Evolutionary conservation across 2,113 vertebrate species (phyloP), one percentile per base, ranked within the genome.

Genomic region (Xerus inauris): DNA sequence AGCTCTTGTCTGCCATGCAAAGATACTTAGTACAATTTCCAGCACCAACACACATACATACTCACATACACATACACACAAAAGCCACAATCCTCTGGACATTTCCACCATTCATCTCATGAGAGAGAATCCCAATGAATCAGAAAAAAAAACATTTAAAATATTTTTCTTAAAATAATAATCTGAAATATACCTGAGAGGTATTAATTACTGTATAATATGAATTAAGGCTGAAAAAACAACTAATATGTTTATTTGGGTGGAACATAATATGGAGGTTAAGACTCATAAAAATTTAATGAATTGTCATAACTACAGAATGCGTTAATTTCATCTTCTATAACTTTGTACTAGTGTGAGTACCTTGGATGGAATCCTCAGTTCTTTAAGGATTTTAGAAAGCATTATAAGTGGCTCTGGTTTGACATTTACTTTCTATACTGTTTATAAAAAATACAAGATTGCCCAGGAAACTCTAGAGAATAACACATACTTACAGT

Each of bases 331-430:
- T 22, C 64, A 8, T 24, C 6, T 82, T 76, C 80, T 72, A 30
- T 13, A 45, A 12, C 1, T 42, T n/a, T 54, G 13, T 0, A 62
- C 9, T 4, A 42, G 0, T 73, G 6, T n/a, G 14, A 45, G 10
- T 77, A 40, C 11, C 32, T 38, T n/a, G 0, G 0, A 51, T 73
- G 10, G 17, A 19, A 51, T 62, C 19, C 9, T 28, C 38, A 57
- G 2, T 3, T 51, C 7, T 45, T 69, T 38, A n/a, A 4, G 30
- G 14, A 49, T 24, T 75, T 65, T 75, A 40, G 5, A 72, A 3
- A 95, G 2, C 8, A 62, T 4, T 54, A 57, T n/a, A 4, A 81
- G 2, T 45, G 4, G 0, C 5, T 28, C 7, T 64, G 10, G 40
- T 8, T 30, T 59, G 2, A 51, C 19, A 57, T 76, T 79, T 0